Base-by-base conservation (phyloP, 2,113 vertebrate genomes). In the Piaya cayana region DNA sequence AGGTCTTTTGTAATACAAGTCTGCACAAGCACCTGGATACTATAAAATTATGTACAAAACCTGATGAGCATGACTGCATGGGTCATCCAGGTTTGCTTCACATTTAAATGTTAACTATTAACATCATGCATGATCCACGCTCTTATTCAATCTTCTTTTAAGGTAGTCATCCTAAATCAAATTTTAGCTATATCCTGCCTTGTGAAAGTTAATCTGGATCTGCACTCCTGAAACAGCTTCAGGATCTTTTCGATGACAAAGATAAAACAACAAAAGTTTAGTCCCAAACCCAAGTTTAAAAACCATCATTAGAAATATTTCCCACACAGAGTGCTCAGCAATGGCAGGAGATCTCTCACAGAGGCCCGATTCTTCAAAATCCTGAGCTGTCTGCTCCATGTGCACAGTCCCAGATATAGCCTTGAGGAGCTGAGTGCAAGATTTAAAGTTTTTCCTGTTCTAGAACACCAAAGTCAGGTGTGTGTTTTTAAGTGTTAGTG, bases 81-180 rank as follows among this genome's bases (percentile, higher is more conserved):
- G 25, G 56, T 91, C 70, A 60, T 80, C 55, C 3, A 8, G 58
- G 37, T 91, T 60, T 90, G 79, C 70, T 62, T 93, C 82, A 81
- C 34, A 25, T 34, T 75, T 91, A 56, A 56, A 79, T 75, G 42
- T 50, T 94, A 94, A 95, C 74, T 71, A 87, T 91, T 96, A 93
- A 86, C 32, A 14, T n/a, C 15, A 11, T 65, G 47, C 30, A 88
- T 87, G 50, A 81, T 55, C 53, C 37, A 83, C 13, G 27, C 52
- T 93, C 84, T 91, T 90, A 62, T 76, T 49, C 25, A 49, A 71
- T 22, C 32, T 34, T 74, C 85, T 49, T 83, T 75, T 78, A 82
- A 59, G 71, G 45, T 32, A 77, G 62, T 27, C 16, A 5, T 45
- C 49, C 42, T 69, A 49, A 91, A 55, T 88, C 11, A 11, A 96